Conservation (phyloP, 2,113 vertebrate species). For the Elanoides forficatus region DNA sequence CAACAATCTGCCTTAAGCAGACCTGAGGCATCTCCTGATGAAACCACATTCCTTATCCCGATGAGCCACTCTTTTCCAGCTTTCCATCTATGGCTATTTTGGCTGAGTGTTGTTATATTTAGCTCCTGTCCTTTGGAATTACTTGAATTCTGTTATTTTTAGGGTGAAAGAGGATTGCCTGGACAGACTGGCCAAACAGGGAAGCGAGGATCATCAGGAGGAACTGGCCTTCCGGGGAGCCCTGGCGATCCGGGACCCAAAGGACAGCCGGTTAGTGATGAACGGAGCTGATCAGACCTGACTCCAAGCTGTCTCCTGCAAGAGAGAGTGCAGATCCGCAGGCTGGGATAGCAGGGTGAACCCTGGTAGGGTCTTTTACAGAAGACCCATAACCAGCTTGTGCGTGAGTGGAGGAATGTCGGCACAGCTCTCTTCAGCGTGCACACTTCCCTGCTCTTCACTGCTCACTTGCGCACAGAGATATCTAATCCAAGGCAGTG, state of each 20-base stretch:
- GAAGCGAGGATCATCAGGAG: conserved; percentile 87
- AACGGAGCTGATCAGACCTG: neutral
- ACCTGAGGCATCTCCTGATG: neutral
- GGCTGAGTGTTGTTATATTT: neutral
- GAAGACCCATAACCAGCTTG: neutral
- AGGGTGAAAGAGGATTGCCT: conserved; percentile 90
- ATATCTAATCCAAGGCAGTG: too few relatives aligned
- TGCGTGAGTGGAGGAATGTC: neutral
- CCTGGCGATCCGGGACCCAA: conserved; percentile 86
- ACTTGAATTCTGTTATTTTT: conserved; percentile 27
- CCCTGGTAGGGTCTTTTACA: neutral
- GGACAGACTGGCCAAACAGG: conserved; percentile 86
- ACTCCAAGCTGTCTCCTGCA: neutral
- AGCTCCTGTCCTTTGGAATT: neutral
- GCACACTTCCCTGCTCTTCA: neutral
- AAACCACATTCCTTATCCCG: neutral
- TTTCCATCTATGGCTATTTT: conserved; percentile 27
- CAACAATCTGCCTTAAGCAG: neutral
- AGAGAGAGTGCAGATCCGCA: neutral
- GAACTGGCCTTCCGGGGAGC: conserved; percentile 84
- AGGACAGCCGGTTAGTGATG: conserved; percentile 87
- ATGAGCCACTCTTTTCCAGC: neutral
- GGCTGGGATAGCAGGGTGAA: neutral
- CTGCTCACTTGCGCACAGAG: neutral
- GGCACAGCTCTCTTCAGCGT: neutral